Evolutionary conservation across 2,888 invertebrate species (phyloP).

Genomic region (Apamea epomidion): DNA sequence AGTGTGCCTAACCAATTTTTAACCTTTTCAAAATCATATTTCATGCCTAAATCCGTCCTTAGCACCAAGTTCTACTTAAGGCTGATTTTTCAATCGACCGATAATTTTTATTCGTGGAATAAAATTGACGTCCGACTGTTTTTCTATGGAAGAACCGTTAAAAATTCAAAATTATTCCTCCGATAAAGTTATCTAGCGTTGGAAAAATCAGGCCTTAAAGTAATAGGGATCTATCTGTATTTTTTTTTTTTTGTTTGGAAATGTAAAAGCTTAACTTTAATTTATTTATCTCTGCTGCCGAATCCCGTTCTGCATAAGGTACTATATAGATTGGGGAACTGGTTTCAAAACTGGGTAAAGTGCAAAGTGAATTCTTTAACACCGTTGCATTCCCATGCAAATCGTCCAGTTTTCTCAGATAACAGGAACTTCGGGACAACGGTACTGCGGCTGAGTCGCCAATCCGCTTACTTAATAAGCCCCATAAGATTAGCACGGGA

Average conservation of each 20-base stretch:
- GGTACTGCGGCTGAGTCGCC: slow-evolving; percentile 49
- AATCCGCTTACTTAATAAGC: slow-evolving; percentile 15
- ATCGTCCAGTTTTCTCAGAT: slow-evolving; percentile 46
- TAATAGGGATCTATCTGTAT: neutral
- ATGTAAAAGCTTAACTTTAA: neutral
- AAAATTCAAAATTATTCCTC: too few relatives aligned
- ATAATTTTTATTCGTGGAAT: too few relatives aligned
- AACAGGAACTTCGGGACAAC: slow-evolving; percentile 57
- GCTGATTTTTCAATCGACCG: too few relatives aligned
- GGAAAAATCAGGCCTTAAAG: too few relatives aligned
- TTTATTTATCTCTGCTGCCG: neutral
- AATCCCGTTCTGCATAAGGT: slow-evolving; percentile 4
- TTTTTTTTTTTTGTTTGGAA: neutral
- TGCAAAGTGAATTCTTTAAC: slow-evolving; percentile 37
- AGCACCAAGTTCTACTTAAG: neutral
- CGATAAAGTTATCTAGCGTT: too few relatives aligned
- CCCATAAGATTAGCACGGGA: slow-evolving; percentile 21
- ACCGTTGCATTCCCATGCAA: slow-evolving; percentile 56
- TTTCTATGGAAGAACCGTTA: too few relatives aligned
- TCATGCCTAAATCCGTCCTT: neutral
- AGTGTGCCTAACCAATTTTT: neutral
- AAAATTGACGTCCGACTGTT: too few relatives aligned
- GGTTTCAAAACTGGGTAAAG: slow-evolving; percentile 45
- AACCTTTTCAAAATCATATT: neutral
- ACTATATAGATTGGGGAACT: slow-evolving; percentile 26